Evolutionary conservation across 2,888 invertebrate genomes (phyloP).

Genomic region (Aquatica leii): DNA sequence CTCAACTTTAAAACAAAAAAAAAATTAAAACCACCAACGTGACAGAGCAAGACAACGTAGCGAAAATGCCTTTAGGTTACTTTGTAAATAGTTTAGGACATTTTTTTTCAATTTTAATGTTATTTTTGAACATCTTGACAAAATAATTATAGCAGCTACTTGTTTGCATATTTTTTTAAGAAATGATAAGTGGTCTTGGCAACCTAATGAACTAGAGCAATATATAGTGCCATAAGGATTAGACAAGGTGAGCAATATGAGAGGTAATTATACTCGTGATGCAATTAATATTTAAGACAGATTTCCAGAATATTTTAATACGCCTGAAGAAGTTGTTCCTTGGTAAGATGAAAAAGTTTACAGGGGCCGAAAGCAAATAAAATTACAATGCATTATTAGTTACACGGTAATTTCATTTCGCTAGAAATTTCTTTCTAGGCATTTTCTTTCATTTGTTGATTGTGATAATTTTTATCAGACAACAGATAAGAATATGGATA

Average conservation of each 20-base stretch:
- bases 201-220: not conserved
- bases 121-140: constrained; percentile 8
- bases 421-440: too few relatives aligned
- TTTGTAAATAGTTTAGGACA: constrained; percentile 11
- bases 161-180: too few relatives aligned
- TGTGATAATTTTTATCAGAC: too few relatives aligned
- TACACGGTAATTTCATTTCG: too few relatives aligned
- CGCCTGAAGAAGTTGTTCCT: not conserved
- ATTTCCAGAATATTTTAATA: constrained; percentile 12
- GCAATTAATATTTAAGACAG: too few relatives aligned
- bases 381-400: constrained; percentile 6
- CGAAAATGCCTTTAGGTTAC: constrained; percentile 18
- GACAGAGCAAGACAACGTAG: constrained; percentile 3
- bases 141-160: too few relatives aligned
- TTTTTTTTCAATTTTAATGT: not conserved
- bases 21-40: constrained; percentile 1
- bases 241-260: not conserved
- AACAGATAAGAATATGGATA: too few relatives aligned
- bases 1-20: constrained; percentile 4
- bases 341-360: not conserved
- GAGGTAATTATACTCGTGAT: too few relatives aligned
- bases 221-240: not conserved
- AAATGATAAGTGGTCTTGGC: constrained; percentile 12
- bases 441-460: too few relatives aligned
- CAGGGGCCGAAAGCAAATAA: constrained; percentile 1